Percentiles rank a stretch among this genome's conserved stretches.
phyloP scores from a whole-genome alignment of 2,797 vertebrate genomes.

The Alauda arvensis region DNA sequence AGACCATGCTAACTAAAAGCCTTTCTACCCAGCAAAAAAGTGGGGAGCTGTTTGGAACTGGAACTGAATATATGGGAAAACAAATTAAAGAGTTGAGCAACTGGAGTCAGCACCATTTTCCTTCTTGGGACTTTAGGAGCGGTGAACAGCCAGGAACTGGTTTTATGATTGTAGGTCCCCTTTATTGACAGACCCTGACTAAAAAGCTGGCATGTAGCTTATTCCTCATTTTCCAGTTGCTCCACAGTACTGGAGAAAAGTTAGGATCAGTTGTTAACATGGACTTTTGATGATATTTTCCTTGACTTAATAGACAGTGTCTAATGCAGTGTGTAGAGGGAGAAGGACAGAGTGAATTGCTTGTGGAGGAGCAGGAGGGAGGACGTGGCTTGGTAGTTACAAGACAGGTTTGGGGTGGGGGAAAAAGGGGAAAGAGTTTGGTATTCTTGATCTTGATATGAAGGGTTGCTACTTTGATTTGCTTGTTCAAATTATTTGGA shows the following conservation, averaged over 20 bases:
- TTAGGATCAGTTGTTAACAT: rapidly evolving
- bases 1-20: background rate
- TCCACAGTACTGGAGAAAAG: background rate
- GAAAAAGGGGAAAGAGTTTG: background rate
- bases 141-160: background rate
- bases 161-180: background rate
- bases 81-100: background rate
- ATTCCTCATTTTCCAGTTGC: background rate
- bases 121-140: background rate
- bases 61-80: background rate
- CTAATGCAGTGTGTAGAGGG: too few species aligned
- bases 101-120: rapidly evolving
- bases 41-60: background rate
- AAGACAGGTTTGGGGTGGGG: background rate
- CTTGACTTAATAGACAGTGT: background rate
- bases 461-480: background rate
- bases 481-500: background rate
- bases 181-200: background rate
- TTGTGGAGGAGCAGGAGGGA: background rate
- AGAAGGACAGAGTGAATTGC: background rate
- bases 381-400: background rate
- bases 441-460: background rate
- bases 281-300: background rate
- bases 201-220: background rate
- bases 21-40: background rate